Base-by-base conservation (phyloP, 2,797 vertebrate species). In the Gobio occitaniae region DNA sequence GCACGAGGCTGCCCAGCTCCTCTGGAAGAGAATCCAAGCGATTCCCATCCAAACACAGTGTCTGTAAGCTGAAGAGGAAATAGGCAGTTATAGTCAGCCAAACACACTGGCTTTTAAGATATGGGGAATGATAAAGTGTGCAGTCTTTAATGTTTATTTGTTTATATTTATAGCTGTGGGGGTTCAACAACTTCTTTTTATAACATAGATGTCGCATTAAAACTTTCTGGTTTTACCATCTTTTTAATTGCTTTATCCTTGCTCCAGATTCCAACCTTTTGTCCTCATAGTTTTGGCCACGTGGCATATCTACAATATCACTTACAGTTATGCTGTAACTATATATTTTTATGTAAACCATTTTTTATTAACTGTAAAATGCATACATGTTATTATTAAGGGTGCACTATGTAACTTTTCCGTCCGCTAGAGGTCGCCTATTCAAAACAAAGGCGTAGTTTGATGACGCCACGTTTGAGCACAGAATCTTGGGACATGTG, bases 11-110 rank as follows among this genome's bases (percentile, higher is more conserved):
- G 87, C 95, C 96, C 89, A 99, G 89, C 90, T 98, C 97, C 87
- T 97, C 95, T 15, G 98, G 98, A 90, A 99, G 94, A 61, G 93
- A 93, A 7, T 91, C 95, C 86, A 99, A 94, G 89, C 94, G 95
- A 92, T 99, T 99, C 87, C 98, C 98, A 91, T 99, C 98, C 91
- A 99, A 94, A 92, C 94, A 97, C 83, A 99, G 95, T 0, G 94
- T 98, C 94, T 99, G 98, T 87, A 99, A 93, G 91, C 98, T 99
- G 48, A 71, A 36, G 5, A 78, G 17, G 63, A 8, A 68, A 68
- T 2, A 5, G 66, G 38, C 66, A 41, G 41, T 41, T 41, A 38
- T 38, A 41, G 41, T 41, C 41, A 44, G 50, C 32, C 29, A 17
- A 16, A 72, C n/a, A 17, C 2, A 72, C 47, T 5, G 2, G 7